Evolutionary conservation across 2,888 invertebrate species (phyloP).

Genomic region (Drosophila parthenogenetica): DNA sequence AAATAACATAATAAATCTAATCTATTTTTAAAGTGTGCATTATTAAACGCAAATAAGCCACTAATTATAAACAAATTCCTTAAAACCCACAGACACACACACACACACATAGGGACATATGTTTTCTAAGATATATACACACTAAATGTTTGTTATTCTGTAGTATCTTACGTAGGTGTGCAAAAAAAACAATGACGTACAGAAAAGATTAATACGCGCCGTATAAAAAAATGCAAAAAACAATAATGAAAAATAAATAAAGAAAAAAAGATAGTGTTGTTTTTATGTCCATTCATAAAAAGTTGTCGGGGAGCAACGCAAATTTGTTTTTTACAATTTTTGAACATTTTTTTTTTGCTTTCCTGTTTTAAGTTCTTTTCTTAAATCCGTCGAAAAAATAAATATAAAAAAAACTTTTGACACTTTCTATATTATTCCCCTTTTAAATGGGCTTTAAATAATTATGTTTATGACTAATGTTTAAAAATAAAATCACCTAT

Average conservation of each 20-base stretch:
- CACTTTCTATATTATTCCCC: constrained; percentile 39
- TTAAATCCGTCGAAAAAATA: constrained; percentile 1
- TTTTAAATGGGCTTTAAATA: constrained; percentile 28
- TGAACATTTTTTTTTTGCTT: too few species aligned
- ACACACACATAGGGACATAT: constrained; percentile 34
- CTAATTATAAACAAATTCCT: constrained; percentile 69
- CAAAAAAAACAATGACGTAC: constrained; percentile 66
- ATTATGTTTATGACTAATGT: constrained; percentile 36
- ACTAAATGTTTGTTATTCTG: constrained; percentile 64
- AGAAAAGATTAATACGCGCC: constrained; percentile 37
- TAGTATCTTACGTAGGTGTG: constrained; percentile 41
- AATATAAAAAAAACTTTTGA: constrained; percentile 30
- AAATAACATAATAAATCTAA: constrained; percentile 43
- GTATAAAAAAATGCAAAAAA: constrained; percentile 10
- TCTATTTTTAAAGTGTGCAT: constrained; percentile 61
- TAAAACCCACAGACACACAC: constrained; percentile 5
- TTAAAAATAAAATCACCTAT: constrained; percentile 3
- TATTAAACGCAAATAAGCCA: constrained; percentile 49
- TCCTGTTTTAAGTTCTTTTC: constrained; percentile 3
- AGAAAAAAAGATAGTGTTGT: constrained; percentile 18
- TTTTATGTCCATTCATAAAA: constrained; percentile 71
- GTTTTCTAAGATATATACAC: constrained; percentile 33
- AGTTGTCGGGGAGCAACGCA: constrained; percentile 33
- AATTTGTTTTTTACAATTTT: constrained; percentile 30
- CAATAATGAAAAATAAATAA: constrained; percentile 1